Evolutionary conservation across 92 coral and sea anemone species (phyloP).

Genomic region (Hydrozoanthus gracilis): DNA sequence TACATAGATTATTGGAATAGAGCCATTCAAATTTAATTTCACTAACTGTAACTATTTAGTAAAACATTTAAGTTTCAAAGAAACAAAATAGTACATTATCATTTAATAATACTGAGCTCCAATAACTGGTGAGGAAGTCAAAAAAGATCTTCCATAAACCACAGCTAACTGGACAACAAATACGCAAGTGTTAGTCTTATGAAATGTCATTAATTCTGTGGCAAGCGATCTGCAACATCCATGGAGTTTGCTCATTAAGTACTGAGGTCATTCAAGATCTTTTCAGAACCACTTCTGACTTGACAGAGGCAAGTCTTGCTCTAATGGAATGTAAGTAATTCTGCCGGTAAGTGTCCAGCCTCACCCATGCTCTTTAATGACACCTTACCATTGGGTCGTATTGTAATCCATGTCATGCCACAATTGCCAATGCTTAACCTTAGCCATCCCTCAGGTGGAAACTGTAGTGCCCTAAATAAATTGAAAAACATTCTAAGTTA

Average conservation of each 20-base stretch:
- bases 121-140: too few species aligned
- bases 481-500: not conserved
- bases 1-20: too few species aligned
- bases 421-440: constrained; percentile 93
- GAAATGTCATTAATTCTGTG: too few species aligned
- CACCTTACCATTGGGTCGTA: constrained; percentile 91
- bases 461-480: constrained; percentile 84
- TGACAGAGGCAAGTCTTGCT: not conserved
- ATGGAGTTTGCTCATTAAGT: not conserved
- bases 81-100: too few species aligned
- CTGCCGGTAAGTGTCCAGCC: constrained; percentile 88
- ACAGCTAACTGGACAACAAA: too few species aligned
- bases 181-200: too few species aligned
- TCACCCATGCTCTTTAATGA: constrained; percentile 82
- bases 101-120: too few species aligned
- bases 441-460: constrained; percentile 98
- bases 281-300: not conserved
- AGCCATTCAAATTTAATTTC: too few species aligned
- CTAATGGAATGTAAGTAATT: constrained; percentile 53
- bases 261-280: not conserved
- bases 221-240: too few species aligned
- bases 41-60: too few species aligned
- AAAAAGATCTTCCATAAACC: too few species aligned
- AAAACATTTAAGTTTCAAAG: too few species aligned
- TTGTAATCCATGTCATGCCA: constrained; percentile 92